Evolutionary conservation across 2,888 invertebrate species (phyloP).

Genomic region (Drosophila antonietae): DNA sequence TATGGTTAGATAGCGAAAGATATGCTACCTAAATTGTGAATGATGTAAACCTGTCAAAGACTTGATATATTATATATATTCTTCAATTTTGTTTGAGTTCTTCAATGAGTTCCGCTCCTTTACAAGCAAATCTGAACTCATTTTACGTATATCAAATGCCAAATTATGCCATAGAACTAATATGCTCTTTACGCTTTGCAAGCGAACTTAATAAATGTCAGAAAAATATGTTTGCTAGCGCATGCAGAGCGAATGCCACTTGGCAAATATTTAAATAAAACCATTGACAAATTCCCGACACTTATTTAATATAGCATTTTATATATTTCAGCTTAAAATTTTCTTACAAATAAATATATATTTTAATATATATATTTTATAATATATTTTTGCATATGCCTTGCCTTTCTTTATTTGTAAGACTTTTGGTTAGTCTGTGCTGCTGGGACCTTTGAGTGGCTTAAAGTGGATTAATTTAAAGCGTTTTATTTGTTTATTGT

Average conservation of each 20-base stretch:
- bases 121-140: too few species aligned
- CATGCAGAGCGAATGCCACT: constrained; percentile 9
- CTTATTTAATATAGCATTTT: constrained; percentile 6
- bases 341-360: neutral
- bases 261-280: neutral
- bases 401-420: neutral
- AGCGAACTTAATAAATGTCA: neutral
- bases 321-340: neutral
- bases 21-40: too few species aligned
- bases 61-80: too few species aligned
- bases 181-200: neutral
- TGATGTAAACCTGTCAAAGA: too few species aligned
- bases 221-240: neutral
- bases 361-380: neutral
- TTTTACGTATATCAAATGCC: too few species aligned
- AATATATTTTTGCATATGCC: neutral
- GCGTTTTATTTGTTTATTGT: constrained; percentile 57
- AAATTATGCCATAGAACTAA: neutral
- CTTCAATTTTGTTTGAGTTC: too few species aligned
- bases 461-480: constrained; percentile 79
- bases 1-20: too few species aligned
- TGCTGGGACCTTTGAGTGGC: constrained; percentile 58
- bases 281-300: neutral
- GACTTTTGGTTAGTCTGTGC: constrained; percentile 32
- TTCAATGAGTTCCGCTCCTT: too few species aligned